Base-by-base conservation (phyloP, 2,888 invertebrate species). In the Rutpela maculata region DNA sequence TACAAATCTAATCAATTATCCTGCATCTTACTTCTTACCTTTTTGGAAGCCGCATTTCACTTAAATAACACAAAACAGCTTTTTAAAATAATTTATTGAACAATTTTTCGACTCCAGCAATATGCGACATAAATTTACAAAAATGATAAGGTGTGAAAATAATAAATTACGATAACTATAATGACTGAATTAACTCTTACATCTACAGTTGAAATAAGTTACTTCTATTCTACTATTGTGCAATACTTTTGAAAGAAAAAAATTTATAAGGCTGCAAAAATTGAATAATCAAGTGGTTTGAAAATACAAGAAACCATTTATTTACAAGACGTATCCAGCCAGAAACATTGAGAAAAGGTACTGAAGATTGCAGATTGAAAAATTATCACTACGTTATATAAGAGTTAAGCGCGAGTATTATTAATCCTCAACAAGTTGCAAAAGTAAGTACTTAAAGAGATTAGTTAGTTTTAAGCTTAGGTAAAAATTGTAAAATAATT, bases 121-220 rank as follows among this genome's bases (percentile, higher is more conserved):
- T 60, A 59, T 69, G 50, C 50, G 26, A 62, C 55, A 72, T 22
- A 56, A 22, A 65, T 18, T 65, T 65, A 26, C 50, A 63, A 31
- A 72, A 50, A 50, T 70, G 26, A 26, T 63, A 72, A 63, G 63
- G 50, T 62, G 60, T 55, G 62, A 63, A 50, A 63, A 63, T 72
- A 72, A 72, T 72, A 72, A 72, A 72, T 72, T 71, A 70, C n/a
- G 38, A 38, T 70, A 70, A 65, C 19, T 65, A 63, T 71, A 71
- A 71, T 35, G 18, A 38, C 68, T 60, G 70, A 17, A 31, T 19
- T 70, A 31, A 19, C 31, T 62, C 72, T 72, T 72, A 72, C 26
- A 69, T 12, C 65, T 76, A 72, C 22, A 68, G 56, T 50, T 57
- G 22, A 69, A 76, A 77, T 77, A 77, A 77, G 63, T 77, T 77